Percentiles rank a stretch among this genome's conserved stretches.
These are phyloP conservation scores for Mythimna vitellina DNA, from an alignment of 2,888 invertebrate species.

Conservation along the genomic window DNA sequence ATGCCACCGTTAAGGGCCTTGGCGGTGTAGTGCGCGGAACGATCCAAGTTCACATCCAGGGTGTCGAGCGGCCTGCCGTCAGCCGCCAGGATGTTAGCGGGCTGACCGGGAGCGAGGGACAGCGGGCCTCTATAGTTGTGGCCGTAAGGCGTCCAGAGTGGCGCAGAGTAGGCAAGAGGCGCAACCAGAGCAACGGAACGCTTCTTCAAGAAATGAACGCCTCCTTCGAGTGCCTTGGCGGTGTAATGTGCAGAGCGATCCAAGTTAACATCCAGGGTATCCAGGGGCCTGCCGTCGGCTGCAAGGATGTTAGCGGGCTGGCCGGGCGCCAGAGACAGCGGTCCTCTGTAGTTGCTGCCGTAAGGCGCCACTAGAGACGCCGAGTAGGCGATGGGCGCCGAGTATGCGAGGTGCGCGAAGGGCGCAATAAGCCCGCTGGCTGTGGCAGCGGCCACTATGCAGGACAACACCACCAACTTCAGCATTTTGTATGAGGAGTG, in stretches of 20 bases:
- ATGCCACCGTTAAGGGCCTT: constrained; percentile 72
- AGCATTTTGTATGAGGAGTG: constrained; percentile 81
- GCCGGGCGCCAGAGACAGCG: constrained; percentile 84
- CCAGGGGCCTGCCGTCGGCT: constrained; percentile 86
- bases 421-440: constrained; percentile 72
- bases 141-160: constrained; percentile 64
- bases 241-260: constrained; percentile 84
- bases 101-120: constrained; percentile 85
- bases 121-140: constrained; percentile 82
- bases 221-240: constrained; percentile 78
- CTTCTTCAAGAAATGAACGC: constrained; percentile 81
- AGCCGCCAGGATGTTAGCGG: constrained; percentile 82
- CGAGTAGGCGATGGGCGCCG: constrained; percentile 50
- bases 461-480: constrained; percentile 91
- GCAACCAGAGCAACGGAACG: constrained; percentile 72
- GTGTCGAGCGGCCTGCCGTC: constrained; percentile 87
- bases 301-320: constrained; percentile 85
- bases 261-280: constrained; percentile 85
- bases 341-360: constrained; percentile 80
- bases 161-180: constrained; percentile 60
- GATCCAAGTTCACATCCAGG: constrained; percentile 84
- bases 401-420: constrained; percentile 63
- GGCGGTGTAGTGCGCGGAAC: constrained; percentile 82
- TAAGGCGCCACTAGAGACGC: constrained; percentile 67
- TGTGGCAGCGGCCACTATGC: constrained; percentile 90